phyloP scores from a whole-genome alignment of 2,113 vertebrate species.

The Loxodonta africana region DNA sequence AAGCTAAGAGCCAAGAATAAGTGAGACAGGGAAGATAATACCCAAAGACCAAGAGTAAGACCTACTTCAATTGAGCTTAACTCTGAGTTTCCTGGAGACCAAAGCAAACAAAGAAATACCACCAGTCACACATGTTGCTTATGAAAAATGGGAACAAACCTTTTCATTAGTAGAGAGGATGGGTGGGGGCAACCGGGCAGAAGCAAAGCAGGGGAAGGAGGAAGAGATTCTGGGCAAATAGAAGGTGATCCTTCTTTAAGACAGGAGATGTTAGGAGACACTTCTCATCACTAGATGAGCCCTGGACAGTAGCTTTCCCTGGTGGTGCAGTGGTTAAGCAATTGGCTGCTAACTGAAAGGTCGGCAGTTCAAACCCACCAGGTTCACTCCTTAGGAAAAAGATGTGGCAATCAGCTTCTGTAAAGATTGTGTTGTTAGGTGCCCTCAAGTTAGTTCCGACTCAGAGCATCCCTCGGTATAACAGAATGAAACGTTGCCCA shows the following conservation, averaged over 20 bases:
- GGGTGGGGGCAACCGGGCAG: background rate
- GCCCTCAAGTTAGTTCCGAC: background rate
- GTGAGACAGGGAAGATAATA: background rate
- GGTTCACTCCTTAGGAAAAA: background rate
- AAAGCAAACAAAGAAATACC: constrained; percentile 41
- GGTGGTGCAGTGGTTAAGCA: background rate
- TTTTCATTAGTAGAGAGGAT: background rate
- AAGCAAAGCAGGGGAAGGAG: background rate
- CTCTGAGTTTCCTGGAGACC: background rate
- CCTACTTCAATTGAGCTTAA: background rate
- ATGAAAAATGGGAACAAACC: constrained; percentile 3
- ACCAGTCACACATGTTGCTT: background rate
- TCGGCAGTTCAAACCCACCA: background rate
- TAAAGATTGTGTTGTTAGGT: background rate
- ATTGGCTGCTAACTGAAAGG: background rate
- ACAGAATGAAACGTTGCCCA: background rate
- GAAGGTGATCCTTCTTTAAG: background rate
- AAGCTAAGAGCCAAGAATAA: background rate
- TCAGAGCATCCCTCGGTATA: background rate
- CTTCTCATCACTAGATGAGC: background rate
- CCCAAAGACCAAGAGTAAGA: background rate
- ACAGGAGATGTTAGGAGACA: background rate
- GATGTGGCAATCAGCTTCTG: background rate
- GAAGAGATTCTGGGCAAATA: background rate
- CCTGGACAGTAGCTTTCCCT: background rate